These are phyloP conservation scores for Enteromius mattozi DNA, from an alignment of 2,797 vertebrate species.

Conservation along the genomic window DNA sequence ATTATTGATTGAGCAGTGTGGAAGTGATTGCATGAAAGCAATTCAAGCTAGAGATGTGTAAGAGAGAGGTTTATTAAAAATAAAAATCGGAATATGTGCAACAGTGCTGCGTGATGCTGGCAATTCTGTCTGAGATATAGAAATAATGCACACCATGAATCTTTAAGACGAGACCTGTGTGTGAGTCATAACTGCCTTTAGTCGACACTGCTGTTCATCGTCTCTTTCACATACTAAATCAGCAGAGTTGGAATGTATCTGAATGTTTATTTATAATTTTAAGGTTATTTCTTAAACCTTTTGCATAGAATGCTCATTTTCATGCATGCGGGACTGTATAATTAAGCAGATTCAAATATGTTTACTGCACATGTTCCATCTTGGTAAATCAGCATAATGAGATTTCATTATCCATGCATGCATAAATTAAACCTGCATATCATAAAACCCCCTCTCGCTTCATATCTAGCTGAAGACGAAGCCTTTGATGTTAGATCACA, in stretches of 20 bases:
- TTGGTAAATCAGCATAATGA: constrained; percentile 14
- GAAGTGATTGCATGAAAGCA: background rate
- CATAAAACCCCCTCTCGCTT: background rate
- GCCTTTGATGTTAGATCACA: constrained; percentile 40
- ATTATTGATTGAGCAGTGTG: background rate
- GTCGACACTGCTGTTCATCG: background rate
- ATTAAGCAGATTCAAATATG: background rate
- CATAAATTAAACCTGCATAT: constrained; percentile 35
- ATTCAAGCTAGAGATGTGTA: background rate
- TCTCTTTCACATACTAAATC: no score
- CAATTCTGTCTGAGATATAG: background rate
- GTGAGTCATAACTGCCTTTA: constrained; percentile 24
- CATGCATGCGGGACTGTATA: background rate
- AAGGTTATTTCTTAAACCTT: background rate
- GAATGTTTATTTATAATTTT: constrained; percentile 8
- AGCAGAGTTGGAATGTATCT: no score
- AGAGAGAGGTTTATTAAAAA: background rate
- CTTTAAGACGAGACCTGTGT: background rate
- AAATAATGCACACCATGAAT: background rate
- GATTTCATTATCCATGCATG: constrained; percentile 23
- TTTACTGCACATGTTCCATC: background rate
- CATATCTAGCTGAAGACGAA: constrained; percentile 9
- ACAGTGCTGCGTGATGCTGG: background rate
- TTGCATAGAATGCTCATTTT: background rate
- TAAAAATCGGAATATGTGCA: background rate